A percentile compares a stretch with the other conserved stretches of the same genome.
Evolutionary conservation across 2,888 invertebrate species (phyloP).

Genomic region (Chelonus formosanus): DNA sequence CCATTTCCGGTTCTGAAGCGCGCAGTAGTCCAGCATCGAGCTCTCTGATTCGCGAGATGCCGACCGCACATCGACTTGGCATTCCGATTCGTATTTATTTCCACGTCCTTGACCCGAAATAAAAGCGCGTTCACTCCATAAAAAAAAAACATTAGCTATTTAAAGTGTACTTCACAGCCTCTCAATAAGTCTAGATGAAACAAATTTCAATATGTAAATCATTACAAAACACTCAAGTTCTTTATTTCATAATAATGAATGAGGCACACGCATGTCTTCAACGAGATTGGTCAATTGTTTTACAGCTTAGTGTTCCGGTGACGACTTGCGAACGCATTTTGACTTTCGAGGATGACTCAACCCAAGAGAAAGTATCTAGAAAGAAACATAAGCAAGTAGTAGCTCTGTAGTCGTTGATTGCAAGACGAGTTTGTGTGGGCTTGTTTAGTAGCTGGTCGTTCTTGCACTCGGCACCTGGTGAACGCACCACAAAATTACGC

Average conservation of each 20-base stretch:
- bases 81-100: conserved; percentile 38
- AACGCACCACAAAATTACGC: conserved; percentile 29
- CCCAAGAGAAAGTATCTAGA: conserved; percentile 40
- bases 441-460: conserved; percentile 8
- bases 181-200: no score
- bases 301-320: conserved; percentile 16
- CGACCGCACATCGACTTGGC: conserved; percentile 31
- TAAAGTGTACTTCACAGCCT: background rate
- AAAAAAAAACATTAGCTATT: conserved; percentile 7
- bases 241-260: no score
- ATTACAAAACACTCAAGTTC: no score
- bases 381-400: conserved; percentile 28
- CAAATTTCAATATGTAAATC: no score
- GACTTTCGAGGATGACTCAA: conserved; percentile 41
- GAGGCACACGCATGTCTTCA: no score
- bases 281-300: conserved; percentile 11
- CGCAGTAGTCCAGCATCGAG: conserved; percentile 37
- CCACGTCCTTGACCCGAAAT: conserved; percentile 42
- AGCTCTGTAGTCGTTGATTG: conserved; percentile 12
- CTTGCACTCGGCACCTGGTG: conserved; percentile 21
- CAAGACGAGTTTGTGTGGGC: conserved; percentile 33
- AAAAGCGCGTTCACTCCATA: conserved; percentile 29
- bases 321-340: conserved; percentile 36
- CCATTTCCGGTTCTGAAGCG: conserved; percentile 32
- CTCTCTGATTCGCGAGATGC: conserved; percentile 31